phyloP scores from a whole-genome alignment of 2,113 vertebrate genomes.

The Oryzias curvinotus region DNA sequence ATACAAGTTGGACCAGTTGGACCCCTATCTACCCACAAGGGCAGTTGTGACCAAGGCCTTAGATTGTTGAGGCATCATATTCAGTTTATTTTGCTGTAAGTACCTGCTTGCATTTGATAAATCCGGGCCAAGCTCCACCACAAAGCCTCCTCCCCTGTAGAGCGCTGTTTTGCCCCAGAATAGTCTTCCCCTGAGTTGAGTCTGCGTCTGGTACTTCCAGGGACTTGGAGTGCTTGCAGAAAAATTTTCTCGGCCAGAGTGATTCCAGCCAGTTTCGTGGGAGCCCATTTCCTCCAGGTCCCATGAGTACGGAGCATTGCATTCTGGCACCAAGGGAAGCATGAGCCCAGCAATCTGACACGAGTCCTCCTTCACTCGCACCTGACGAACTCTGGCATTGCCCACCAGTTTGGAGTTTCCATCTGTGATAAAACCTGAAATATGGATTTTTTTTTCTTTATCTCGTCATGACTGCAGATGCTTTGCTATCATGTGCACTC shows the following conservation, averaged over 20 bases:
- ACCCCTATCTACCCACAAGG: too few relatives aligned
- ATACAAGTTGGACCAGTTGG: not conserved
- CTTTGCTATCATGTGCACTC: not conserved
- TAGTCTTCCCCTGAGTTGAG: slow-evolving; percentile 69
- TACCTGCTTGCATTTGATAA: slow-evolving; percentile 77
- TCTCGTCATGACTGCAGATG: not conserved
- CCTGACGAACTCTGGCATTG: slow-evolving; percentile 85
- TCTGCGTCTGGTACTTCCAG: slow-evolving; percentile 86
- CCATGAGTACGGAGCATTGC: slow-evolving; percentile 80
- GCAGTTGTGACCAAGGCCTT: too few relatives aligned
- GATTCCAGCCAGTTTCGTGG: slow-evolving; percentile 83
- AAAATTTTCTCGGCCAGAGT: slow-evolving; percentile 33
- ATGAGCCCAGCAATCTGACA: slow-evolving; percentile 73
- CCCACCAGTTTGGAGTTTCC: slow-evolving; percentile 91
- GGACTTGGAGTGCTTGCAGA: slow-evolving; percentile 52
- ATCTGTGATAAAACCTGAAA: slow-evolving; percentile 90
- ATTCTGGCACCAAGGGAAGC: slow-evolving; percentile 61
- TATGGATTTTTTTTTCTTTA: not conserved
- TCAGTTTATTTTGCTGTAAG: not conserved
- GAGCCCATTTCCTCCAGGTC: slow-evolving; percentile 82
- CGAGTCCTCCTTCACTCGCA: slow-evolving; percentile 79
- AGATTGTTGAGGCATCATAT: not conserved
- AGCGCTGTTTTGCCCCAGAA: slow-evolving; percentile 80
- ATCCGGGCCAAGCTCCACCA: slow-evolving; percentile 81
- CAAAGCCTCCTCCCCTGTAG: slow-evolving; percentile 88